Evolutionary conservation across 92 coral and sea anemone species (phyloP).

Genomic region (Paragorgia papillata): DNA sequence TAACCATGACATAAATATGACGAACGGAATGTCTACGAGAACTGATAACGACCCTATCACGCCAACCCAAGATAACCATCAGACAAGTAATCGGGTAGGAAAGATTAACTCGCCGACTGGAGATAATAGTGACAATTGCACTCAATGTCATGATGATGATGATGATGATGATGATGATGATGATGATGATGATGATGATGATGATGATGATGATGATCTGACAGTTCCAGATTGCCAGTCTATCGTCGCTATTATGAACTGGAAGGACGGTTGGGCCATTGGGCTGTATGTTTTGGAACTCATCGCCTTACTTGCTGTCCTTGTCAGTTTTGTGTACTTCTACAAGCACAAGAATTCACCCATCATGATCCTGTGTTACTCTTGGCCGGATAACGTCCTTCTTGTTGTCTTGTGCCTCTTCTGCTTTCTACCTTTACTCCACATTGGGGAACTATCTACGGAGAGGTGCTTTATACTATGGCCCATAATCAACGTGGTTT

Average conservation of each 20-base stretch:
- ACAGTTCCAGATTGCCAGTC: slow-evolving; percentile 2
- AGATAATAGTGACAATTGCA: not conserved
- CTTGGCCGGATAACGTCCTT: slow-evolving; percentile 35
- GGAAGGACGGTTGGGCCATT: slow-evolving; percentile 23
- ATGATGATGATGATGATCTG: slow-evolving; percentile 4
- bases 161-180: too few relatives aligned
- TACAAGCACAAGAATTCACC: slow-evolving; percentile 29
- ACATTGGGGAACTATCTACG: slow-evolving; percentile 24
- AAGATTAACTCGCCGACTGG: not conserved
- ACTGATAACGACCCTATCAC: not conserved
- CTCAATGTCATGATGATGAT: not conserved
- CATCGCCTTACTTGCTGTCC: not conserved
- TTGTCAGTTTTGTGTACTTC: slow-evolving; percentile 15
- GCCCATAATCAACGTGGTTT: slow-evolving; percentile 33
- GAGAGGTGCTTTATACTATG: slow-evolving; percentile 10
- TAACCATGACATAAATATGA: not conserved
- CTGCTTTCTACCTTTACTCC: slow-evolving; percentile 31
- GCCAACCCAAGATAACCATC: slow-evolving; percentile 3
- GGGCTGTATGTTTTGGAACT: slow-evolving; percentile 10
- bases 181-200: too few relatives aligned
- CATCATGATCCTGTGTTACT: slow-evolving; percentile 38
- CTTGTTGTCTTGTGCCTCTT: slow-evolving; percentile 24
- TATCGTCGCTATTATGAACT: slow-evolving; percentile 5
- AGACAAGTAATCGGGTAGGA: not conserved
- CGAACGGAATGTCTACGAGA: too few relatives aligned